Evolutionary conservation across 2,888 invertebrate species (phyloP), one percentile per base, ranked within the genome.

Genomic region (Sisyra nigra): DNA sequence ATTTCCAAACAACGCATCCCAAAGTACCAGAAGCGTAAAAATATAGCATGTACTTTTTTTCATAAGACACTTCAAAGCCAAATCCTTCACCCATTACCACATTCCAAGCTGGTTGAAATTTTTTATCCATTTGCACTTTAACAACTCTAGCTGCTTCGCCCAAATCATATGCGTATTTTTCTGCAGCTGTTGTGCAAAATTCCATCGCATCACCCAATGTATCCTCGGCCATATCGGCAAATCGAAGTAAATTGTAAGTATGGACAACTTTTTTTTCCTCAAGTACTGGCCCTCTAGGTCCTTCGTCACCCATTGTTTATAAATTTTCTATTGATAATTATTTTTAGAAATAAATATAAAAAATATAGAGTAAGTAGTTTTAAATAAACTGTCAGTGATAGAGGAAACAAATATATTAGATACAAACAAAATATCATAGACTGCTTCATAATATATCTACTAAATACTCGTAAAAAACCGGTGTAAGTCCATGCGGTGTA

Each of bases 21-120:
- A 37, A 4, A 14, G 18, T 15, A 17, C 37, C 37, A 18, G 6
- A 17, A 37, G 17, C 14, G n/a, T 15, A 37, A 18, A 37, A 37
- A 15, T 37, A 37, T 5, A 37, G 17, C n/a, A 37, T 14, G 18
- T 15, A 37, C 15, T 6, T 15, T 17, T 37, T 10, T n/a, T 37
- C 37, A 37, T 37, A 37, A 17, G 14, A 18, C 9, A 37, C n/a
- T 37, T 37, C 37, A n/a, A 37, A 37, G 18, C 37, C 37, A 5
- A 5, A 37, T 3, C 14, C 37, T 18, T 37, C 37, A 14, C 37
- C 37, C 17, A 37, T 18, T n/a, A 37, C 15, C 37, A 37, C 37
- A 15, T 37, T 37, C 37, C 37, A 37, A 17, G 14, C 18, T n/a
- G 37, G 15, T 37, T 15, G n/a, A 37, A 17, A 37, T 37, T 37